phyloP scores from a whole-genome alignment of 2,113 vertebrate species.

The Cricetomys ansorgei region DNA sequence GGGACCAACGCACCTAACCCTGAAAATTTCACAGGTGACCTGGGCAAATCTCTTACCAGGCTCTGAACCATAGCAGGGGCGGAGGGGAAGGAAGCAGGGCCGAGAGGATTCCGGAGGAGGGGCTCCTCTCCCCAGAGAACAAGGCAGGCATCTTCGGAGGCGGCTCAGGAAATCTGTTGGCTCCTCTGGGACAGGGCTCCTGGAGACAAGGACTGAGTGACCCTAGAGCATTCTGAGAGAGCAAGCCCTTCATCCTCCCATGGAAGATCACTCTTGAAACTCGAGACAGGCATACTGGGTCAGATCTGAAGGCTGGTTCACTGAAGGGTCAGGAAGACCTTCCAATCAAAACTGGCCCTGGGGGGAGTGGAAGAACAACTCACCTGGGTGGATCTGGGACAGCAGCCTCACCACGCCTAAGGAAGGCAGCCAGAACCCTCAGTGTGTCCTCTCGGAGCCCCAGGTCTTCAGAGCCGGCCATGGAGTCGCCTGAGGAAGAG shows the following conservation, averaged over 20 bases:
- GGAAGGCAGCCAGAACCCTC: conserved; percentile 82
- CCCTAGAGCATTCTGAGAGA: background rate
- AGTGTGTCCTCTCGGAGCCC: conserved; percentile 78
- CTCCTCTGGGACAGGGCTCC: conserved; percentile 65
- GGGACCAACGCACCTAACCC: background rate
- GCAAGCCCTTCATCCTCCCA: background rate
- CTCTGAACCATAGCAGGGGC: conserved; percentile 70
- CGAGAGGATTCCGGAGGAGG: conserved; percentile 55
- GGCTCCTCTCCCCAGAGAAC: conserved; percentile 58
- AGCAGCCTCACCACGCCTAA: conserved; percentile 70
- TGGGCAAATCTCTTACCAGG: conserved; percentile 66
- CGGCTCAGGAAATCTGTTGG: conserved; percentile 73
- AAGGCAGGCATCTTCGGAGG: conserved; percentile 73
- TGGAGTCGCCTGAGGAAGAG: conserved; percentile 65
- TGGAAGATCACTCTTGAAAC: background rate
- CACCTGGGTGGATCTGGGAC: conserved; percentile 70
- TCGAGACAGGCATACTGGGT: background rate
- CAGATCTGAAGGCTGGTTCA: conserved; percentile 7
- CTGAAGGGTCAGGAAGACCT: background rate
- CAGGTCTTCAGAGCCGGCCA: conserved; percentile 73
- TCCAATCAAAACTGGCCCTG: background rate
- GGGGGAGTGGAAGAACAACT: background rate
- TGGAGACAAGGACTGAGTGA: conserved; percentile 42
- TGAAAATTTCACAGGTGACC: background rate
- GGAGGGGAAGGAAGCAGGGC: conserved; percentile 81